These are phyloP conservation scores for Nomada fabriciana DNA, from an alignment of 2,888 invertebrate species.

Conservation along the genomic window DNA sequence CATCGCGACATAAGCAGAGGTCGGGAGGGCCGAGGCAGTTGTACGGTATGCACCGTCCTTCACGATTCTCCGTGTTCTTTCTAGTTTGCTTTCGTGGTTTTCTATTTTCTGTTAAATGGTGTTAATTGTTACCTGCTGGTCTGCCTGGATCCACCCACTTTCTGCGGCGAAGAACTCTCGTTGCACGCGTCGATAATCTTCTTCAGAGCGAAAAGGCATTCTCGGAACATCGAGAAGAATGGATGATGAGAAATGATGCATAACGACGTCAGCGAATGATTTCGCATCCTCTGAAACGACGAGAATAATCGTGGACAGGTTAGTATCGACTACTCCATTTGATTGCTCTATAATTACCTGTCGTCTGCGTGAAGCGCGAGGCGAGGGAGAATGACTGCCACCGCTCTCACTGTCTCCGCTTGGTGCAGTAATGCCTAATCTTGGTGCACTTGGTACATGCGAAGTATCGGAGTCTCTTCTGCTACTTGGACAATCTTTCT, in stretches of 20 bases:
- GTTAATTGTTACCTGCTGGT: slow-evolving; percentile 89
- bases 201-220: slow-evolving; percentile 97
- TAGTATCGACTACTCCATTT: background rate
- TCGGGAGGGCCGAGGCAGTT: too few species aligned
- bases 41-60: too few species aligned
- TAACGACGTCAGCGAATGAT: slow-evolving; percentile 97
- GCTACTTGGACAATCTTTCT: slow-evolving; percentile 91
- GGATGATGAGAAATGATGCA: slow-evolving; percentile 99
- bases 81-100: too few species aligned
- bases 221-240: slow-evolving; percentile 99
- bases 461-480: slow-evolving; percentile 88
- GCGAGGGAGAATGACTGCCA: slow-evolving; percentile 94
- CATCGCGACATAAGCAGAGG: too few species aligned
- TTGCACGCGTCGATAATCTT: slow-evolving; percentile 99
- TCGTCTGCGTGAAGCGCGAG: slow-evolving; percentile 91
- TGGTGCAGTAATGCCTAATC: slow-evolving; percentile 88
- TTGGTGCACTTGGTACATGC: slow-evolving; percentile 84
- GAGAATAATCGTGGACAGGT: background rate
- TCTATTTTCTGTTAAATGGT: too few species aligned
- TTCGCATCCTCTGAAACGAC: slow-evolving; percentile 90
- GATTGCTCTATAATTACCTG: slow-evolving; percentile 86
- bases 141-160: slow-evolving; percentile 95
- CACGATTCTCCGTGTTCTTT: too few species aligned
- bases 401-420: slow-evolving; percentile 94
- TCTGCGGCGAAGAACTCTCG: slow-evolving; percentile 94